Evolutionary conservation across 2,113 vertebrate genomes (phyloP).

Genomic region (Podocnemis expansa): DNA sequence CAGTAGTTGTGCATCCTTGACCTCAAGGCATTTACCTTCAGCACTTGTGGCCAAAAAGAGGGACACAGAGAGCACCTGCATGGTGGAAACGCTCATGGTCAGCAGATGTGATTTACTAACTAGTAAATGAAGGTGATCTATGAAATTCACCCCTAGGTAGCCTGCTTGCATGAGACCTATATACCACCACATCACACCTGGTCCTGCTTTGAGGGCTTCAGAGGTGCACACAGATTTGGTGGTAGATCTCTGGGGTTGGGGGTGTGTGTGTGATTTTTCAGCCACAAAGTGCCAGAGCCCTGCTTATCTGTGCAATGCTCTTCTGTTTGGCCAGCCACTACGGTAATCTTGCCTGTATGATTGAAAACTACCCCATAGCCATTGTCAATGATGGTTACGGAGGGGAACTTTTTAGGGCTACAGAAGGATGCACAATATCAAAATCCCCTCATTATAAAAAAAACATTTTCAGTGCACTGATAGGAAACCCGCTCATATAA

Average conservation of each 20-base stretch:
- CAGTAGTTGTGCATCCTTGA: background rate
- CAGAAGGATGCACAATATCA: conserved; percentile 52
- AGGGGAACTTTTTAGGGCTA: background rate
- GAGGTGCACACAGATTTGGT: background rate
- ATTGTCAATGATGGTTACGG: fast-evolving
- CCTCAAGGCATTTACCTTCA: background rate
- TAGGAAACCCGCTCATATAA: fast-evolving
- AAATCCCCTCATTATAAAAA: conserved; percentile 59
- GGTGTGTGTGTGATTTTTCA: background rate
- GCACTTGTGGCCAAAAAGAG: background rate
- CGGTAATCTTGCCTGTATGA: background rate
- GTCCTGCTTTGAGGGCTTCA: background rate
- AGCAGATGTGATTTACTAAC: background rate
- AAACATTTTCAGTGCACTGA: fast-evolving
- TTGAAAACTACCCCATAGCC: background rate
- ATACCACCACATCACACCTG: background rate
- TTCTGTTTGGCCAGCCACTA: fast-evolving
- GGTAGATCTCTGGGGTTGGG: background rate
- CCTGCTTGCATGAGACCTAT: background rate
- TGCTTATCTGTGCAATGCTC: background rate
- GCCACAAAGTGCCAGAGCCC: fast-evolving
- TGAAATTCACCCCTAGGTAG: background rate
- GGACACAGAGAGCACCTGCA: background rate
- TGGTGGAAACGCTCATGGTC: background rate
- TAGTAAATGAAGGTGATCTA: background rate